Percentiles rank a stretch among this genome's conserved stretches.
Conservation (phyloP, 1,140 invertebrate species). For the Acromyrmex echinatior region DNA sequence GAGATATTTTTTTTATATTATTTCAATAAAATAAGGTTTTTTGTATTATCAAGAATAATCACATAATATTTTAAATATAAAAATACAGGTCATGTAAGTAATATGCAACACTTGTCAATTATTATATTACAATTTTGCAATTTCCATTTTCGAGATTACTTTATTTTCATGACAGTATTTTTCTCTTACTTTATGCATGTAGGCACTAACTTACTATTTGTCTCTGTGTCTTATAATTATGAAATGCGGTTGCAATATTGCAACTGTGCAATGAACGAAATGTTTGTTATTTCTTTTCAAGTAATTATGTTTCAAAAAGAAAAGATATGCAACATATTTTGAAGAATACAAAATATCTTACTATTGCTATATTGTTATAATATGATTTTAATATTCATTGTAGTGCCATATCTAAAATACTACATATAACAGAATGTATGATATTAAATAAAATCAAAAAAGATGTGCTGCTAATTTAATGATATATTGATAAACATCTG, state of each 20-base stretch:
- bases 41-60: neutral
- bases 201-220: conserved; percentile 9
- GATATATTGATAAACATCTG: neutral
- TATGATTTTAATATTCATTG: too few species aligned
- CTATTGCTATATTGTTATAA: too few species aligned
- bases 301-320: neutral
- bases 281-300: neutral
- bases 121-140: conserved; percentile 17
- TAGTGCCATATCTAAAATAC: too few species aligned
- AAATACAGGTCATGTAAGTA: neutral
- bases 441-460: too few species aligned
- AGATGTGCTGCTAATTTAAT: neutral
- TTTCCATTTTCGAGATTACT: neutral
- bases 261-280: neutral
- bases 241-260: neutral
- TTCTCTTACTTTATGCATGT: neutral
- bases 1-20: conserved; percentile 30
- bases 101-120: neutral
- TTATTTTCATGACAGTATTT: neutral
- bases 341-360: neutral
- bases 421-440: too few species aligned
- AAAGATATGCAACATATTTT: neutral
- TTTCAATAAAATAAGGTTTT: conserved; percentile 20
- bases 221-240: conserved; percentile 19
- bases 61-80: neutral